Conservation (phyloP, 2,888 invertebrate genomes). For the Julus scandinavius region DNA sequence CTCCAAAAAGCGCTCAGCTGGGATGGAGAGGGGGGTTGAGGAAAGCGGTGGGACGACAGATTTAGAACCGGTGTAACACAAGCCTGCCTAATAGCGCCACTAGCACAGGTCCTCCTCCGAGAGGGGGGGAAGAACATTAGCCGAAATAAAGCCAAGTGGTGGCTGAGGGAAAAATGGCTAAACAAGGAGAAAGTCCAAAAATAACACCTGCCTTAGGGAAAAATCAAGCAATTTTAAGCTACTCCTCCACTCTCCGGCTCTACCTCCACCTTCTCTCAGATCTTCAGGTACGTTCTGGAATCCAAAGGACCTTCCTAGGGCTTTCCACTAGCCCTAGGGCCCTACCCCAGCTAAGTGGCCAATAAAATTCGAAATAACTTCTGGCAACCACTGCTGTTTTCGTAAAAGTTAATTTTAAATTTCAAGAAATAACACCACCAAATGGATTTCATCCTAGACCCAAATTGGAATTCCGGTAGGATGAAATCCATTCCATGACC, state of each 20-base stretch:
- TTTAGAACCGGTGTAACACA: constrained; percentile 18
- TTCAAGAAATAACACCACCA: too few relatives aligned
- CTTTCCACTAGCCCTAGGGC: too few relatives aligned
- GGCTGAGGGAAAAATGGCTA: background rate
- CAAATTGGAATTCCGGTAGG: too few relatives aligned
- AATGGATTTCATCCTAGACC: too few relatives aligned
- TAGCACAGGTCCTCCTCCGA: background rate
- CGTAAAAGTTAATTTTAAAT: too few relatives aligned
- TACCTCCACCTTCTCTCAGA: background rate
- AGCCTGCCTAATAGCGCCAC: background rate
- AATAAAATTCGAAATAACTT: too few relatives aligned
- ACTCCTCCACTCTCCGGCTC: too few relatives aligned
- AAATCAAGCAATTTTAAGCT: too few relatives aligned
- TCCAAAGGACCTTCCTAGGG: too few relatives aligned
- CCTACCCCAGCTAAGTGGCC: too few relatives aligned
- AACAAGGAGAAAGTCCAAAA: background rate
- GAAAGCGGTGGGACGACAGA: background rate
- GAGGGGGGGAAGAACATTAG: background rate
- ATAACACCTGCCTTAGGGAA: background rate
- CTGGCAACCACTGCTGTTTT: too few relatives aligned
- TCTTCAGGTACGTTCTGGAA: background rate
- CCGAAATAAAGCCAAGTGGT: background rate
- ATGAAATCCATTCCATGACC: too few relatives aligned
- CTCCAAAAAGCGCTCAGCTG: background rate
- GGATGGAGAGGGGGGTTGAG: background rate